A percentile compares a stretch with the other conserved stretches of the same genome.
These are phyloP conservation scores for Xyrichtys novacula DNA, from an alignment of 2,797 vertebrate species.

Conservation along the genomic window DNA sequence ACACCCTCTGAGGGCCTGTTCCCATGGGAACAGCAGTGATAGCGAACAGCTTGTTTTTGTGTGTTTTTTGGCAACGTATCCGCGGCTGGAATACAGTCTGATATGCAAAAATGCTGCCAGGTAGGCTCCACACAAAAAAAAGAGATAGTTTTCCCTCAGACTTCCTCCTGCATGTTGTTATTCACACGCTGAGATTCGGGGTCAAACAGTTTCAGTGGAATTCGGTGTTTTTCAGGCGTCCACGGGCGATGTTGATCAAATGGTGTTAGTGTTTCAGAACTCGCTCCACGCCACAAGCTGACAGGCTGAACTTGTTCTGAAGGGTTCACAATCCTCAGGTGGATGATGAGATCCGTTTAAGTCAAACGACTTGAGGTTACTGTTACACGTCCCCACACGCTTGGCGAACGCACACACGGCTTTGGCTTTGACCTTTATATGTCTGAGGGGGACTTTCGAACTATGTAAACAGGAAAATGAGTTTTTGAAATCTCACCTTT, in stretches of 20 bases:
- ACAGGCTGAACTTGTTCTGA: slow-evolving; percentile 78
- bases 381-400: slow-evolving; percentile 71
- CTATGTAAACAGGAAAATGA: slow-evolving; percentile 66
- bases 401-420: slow-evolving; percentile 62
- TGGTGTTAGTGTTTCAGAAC: slow-evolving; percentile 53
- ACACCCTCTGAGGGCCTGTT: slow-evolving; percentile 75
- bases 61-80: slow-evolving; percentile 77
- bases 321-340: slow-evolving; percentile 70
- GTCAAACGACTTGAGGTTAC: slow-evolving; percentile 74
- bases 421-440: slow-evolving; percentile 64
- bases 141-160: slow-evolving; percentile 60
- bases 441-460: slow-evolving; percentile 62
- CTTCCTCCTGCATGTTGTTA: slow-evolving; percentile 51
- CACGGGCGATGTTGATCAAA: slow-evolving; percentile 50
- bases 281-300: slow-evolving; percentile 55
- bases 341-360: slow-evolving; percentile 65
- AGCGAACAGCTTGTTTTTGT: slow-evolving; percentile 82
- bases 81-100: slow-evolving; percentile 73
- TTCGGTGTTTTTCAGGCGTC: slow-evolving; percentile 37
- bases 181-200: slow-evolving; percentile 47
- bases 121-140: slow-evolving; percentile 58
- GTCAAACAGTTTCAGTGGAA: slow-evolving; percentile 48
- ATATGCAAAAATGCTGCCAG: slow-evolving; percentile 72
- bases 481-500: slow-evolving; percentile 45
- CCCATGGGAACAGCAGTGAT: slow-evolving; percentile 80